phyloP scores from a whole-genome alignment of 2,113 vertebrate genomes.

The Spilogale gracilis region DNA sequence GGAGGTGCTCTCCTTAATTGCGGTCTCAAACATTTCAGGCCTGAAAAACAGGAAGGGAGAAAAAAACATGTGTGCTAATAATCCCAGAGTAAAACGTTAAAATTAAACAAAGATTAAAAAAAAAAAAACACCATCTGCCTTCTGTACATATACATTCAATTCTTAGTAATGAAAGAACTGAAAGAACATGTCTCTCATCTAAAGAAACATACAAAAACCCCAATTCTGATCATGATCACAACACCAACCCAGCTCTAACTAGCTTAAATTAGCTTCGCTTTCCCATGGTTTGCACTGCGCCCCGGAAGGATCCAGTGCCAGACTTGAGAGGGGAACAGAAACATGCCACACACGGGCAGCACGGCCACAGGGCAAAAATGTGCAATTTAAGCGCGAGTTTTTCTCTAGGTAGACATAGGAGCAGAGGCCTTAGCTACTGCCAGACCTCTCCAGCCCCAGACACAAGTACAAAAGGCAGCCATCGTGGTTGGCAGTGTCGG shows the following conservation, averaged over 20 bases:
- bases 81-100: not conserved
- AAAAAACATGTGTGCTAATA: not conserved
- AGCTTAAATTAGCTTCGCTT: not conserved
- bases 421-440: not conserved
- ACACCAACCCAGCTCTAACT: not conserved
- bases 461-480: not conserved
- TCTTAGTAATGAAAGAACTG: not conserved
- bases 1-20: conserved; percentile 86
- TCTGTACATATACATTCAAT: not conserved
- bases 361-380: not conserved
- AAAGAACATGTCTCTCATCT: not conserved
- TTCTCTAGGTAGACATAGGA: not conserved
- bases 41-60: conserved; percentile 82
- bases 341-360: rapidly evolving
- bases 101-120: not conserved
- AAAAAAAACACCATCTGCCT: not conserved
- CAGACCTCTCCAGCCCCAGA: not conserved
- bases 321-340: not conserved
- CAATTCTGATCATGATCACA: not conserved
- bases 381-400: not conserved
- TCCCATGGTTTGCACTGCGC: not conserved
- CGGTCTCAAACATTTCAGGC: conserved; percentile 88
- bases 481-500: not conserved
- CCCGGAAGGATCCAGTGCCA: not conserved
- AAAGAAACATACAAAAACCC: not conserved